phyloP scores from a whole-genome alignment of 2,888 invertebrate genomes.

The Brachyptera risi region DNA sequence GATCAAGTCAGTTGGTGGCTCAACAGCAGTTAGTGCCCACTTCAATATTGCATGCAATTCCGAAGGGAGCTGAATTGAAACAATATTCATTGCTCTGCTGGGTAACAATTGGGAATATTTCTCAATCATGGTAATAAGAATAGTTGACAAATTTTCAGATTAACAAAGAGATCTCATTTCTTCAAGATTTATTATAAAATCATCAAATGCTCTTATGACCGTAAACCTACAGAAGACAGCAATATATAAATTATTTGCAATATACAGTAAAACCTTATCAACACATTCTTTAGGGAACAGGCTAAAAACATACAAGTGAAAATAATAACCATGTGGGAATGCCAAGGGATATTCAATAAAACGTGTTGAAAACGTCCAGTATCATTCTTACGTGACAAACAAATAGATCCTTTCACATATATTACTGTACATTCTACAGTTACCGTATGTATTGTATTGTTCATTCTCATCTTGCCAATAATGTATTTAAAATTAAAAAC shows the following conservation, averaged over 20 bases:
- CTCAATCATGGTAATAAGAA: background rate
- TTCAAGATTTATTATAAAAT: constrained; percentile 35
- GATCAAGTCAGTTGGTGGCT: too few relatives aligned
- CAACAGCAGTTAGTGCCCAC: too few relatives aligned
- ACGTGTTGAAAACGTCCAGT: background rate
- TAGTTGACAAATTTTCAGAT: constrained; percentile 7
- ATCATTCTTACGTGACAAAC: background rate
- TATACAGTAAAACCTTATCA: background rate
- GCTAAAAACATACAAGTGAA: background rate
- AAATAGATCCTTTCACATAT: background rate
- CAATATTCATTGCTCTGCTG: too few relatives aligned
- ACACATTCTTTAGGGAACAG: background rate
- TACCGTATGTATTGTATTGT: background rate
- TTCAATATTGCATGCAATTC: too few relatives aligned
- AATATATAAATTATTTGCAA: constrained; percentile 31
- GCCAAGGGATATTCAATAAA: background rate
- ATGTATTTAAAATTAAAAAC: constrained; percentile 12
- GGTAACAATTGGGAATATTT: too few relatives aligned
- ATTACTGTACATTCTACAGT: background rate
- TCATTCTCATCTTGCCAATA: constrained; percentile 1
- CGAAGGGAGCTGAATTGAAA: too few relatives aligned
- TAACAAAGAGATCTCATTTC: constrained; percentile 26
- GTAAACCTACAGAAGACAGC: constrained; percentile 34
- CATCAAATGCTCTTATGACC: constrained; percentile 34
- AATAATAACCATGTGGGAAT: background rate